Evolutionary conservation across 2,113 vertebrate species (phyloP).

Genomic region (Psittacus erithacus): DNA sequence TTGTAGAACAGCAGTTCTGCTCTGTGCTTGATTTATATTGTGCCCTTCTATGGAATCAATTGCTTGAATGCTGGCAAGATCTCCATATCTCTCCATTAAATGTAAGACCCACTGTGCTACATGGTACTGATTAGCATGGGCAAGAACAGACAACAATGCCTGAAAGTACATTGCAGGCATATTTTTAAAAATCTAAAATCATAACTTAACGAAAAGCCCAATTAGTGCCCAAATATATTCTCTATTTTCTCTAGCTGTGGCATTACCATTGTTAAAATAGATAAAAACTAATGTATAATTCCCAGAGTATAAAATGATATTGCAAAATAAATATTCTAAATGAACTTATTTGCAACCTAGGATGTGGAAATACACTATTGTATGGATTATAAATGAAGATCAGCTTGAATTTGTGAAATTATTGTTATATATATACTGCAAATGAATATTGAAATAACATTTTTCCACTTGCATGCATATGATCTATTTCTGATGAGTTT

Average conservation of each 20-base stretch:
- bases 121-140: slow-evolving; percentile 39
- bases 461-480: slow-evolving; percentile 22
- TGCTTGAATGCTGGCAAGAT: slow-evolving; percentile 25
- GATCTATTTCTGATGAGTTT: background rate
- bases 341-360: background rate
- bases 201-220: slow-evolving; percentile 28
- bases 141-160: background rate
- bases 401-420: slow-evolving; percentile 8
- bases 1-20: slow-evolving; percentile 44
- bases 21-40: slow-evolving; percentile 61
- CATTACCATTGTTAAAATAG: slow-evolving; percentile 33
- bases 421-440: slow-evolving; percentile 4
- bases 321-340: slow-evolving; percentile 53
- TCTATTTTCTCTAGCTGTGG: slow-evolving; percentile 23
- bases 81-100: background rate
- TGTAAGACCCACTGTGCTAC: slow-evolving; percentile 44
- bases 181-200: slow-evolving; percentile 23
- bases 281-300: slow-evolving; percentile 47
- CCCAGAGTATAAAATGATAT: slow-evolving; percentile 39
- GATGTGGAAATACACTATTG: background rate
- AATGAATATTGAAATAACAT: slow-evolving; percentile 50
- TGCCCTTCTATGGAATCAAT: slow-evolving; percentile 61
- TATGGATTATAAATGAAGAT: slow-evolving; percentile 24
- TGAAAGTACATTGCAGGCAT: slow-evolving; percentile 9
- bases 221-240: slow-evolving; percentile 32